phyloP scores from a whole-genome alignment of 2,113 vertebrate species.

The Chionodraco myersi region DNA sequence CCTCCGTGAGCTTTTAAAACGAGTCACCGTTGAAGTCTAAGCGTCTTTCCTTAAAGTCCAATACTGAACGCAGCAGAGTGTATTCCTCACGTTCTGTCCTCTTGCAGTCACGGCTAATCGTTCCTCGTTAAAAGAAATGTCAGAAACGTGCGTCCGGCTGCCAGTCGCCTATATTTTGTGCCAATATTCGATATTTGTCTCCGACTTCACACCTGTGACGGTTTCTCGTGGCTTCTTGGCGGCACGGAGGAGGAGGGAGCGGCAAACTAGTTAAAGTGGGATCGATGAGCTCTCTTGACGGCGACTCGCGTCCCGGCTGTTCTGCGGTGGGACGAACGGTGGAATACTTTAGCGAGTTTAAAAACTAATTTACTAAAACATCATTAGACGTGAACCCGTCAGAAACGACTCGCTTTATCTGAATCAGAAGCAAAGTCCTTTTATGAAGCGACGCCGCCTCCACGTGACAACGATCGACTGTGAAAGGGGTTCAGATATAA shows the following conservation, averaged over 20 bases:
- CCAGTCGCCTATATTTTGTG: conserved; percentile 22
- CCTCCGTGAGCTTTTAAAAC: conserved; percentile 3
- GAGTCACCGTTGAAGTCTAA: neutral
- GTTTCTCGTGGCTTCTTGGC: conserved; percentile 28
- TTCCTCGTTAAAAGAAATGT: conserved; percentile 28
- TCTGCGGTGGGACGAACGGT: conserved; percentile 10
- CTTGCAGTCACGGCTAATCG: conserved; percentile 36
- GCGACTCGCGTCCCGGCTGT: conserved; percentile 22
- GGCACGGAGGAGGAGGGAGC: neutral
- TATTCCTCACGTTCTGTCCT: conserved; percentile 47
- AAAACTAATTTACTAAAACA: conserved; percentile 28
- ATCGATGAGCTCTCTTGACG: conserved; percentile 50
- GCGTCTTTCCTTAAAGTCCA: neutral
- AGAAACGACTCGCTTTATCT: conserved; percentile 31
- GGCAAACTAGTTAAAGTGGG: conserved; percentile 55
- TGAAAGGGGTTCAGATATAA: too few species aligned
- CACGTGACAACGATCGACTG: too few species aligned
- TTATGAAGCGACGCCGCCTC: too few species aligned
- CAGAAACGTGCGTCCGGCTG: conserved; percentile 39
- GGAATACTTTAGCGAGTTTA: conserved; percentile 35
- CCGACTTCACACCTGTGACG: conserved; percentile 32
- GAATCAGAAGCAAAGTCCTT: conserved; percentile 41
- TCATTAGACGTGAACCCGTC: conserved; percentile 34
- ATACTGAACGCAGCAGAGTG: conserved; percentile 33
- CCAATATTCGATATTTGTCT: conserved; percentile 33